These are phyloP conservation scores for Pseudomugil gertrudae DNA, from an alignment of 2,797 vertebrate species.

Conservation along the genomic window DNA sequence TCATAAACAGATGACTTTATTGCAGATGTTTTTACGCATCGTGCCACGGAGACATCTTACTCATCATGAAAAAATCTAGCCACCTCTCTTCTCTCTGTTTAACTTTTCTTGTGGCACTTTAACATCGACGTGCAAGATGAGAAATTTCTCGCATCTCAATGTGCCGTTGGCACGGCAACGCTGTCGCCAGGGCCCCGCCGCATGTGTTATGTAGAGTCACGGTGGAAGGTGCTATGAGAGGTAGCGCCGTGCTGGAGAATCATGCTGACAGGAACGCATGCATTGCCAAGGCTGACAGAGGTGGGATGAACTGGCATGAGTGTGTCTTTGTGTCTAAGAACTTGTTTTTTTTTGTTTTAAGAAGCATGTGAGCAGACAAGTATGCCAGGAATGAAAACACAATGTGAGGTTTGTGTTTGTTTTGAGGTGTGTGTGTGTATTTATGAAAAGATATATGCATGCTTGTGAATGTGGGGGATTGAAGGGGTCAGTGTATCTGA, in stretches of 20 bases:
- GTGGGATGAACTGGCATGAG: conserved; percentile 21
- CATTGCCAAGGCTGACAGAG: conserved; percentile 49
- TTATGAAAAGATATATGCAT: conserved; percentile 22
- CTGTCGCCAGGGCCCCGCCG: conserved; percentile 44
- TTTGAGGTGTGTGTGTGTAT: conserved; percentile 21
- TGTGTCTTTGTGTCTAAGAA: conserved; percentile 16
- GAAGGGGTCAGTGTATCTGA: conserved; percentile 27
- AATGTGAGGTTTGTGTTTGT: conserved; percentile 35
- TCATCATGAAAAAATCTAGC: conserved; percentile 31
- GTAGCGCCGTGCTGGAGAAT: conserved; percentile 46
- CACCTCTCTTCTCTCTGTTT: conserved; percentile 33
- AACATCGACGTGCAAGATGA: conserved; percentile 59
- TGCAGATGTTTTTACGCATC: conserved; percentile 28
- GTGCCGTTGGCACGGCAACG: conserved; percentile 72
- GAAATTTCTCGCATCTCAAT: conserved; percentile 60
- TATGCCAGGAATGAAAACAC: conserved; percentile 27
- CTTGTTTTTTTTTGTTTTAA: conserved; percentile 34
- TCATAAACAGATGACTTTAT: conserved; percentile 16
- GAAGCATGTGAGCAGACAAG: conserved; percentile 15
- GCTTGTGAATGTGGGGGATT: background rate
- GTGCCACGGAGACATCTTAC: conserved; percentile 12
- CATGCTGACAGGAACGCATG: conserved; percentile 74
- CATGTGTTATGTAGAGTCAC: conserved; percentile 43
- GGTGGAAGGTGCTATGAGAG: conserved; percentile 67
- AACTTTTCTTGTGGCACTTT: conserved; percentile 56